A percentile compares a stretch with the other conserved stretches of the same genome.
Evolutionary conservation across 2,113 vertebrate species (phyloP).

Genomic region (Peromyscus californicus): DNA sequence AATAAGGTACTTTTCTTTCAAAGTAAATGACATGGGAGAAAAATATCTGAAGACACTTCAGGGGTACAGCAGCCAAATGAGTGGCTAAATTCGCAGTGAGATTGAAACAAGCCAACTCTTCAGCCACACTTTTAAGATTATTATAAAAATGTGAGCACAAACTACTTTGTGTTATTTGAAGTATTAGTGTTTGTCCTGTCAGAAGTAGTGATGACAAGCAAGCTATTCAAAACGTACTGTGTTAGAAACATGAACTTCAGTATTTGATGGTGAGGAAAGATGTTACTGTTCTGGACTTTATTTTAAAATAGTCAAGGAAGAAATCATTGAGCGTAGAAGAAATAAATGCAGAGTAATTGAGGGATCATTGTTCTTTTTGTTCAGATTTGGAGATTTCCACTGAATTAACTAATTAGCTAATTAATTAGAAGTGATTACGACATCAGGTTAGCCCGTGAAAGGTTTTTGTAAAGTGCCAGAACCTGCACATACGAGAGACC

Average conservation of each 20-base stretch:
- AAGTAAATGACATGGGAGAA: background rate
- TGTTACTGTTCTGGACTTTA: background rate
- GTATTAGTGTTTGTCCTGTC: background rate
- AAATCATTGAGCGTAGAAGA: background rate
- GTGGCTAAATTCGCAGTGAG: background rate
- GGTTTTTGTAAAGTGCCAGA: background rate
- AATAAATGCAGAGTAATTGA: background rate
- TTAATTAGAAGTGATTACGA: background rate
- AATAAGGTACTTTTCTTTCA: background rate
- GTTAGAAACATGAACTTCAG: background rate
- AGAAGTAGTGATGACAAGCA: background rate
- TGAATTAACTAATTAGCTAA: background rate
- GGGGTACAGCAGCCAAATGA: background rate
- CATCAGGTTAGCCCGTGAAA: background rate
- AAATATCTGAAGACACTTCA: background rate
- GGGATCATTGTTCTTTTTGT: background rate
- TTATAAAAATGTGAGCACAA: background rate
- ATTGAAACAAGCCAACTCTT: background rate
- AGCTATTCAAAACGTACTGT: background rate
- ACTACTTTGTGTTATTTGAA: background rate
- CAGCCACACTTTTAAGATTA: background rate
- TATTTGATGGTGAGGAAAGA: background rate
- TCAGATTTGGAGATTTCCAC: conserved; percentile 7
- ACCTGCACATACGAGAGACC: no score
- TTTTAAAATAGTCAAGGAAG: conserved; percentile 22